Conservation (phyloP, 1,140 invertebrate species). For the Dendroctonus ponderosae region DNA sequence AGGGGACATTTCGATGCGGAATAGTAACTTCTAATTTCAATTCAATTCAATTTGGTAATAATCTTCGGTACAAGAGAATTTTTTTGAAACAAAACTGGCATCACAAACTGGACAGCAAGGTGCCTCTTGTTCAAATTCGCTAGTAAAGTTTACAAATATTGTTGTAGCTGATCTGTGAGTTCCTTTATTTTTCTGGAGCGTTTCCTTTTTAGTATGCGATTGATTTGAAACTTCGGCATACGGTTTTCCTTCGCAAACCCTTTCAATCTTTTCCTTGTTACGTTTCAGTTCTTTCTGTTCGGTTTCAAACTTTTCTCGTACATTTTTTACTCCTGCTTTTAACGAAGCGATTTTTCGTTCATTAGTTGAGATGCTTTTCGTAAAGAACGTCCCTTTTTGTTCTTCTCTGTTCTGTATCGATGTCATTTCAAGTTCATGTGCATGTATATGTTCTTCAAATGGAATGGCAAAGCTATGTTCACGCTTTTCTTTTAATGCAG, state of each 20-base stretch:
- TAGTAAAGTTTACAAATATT: slow-evolving; percentile 52
- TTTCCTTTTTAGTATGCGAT: slow-evolving; percentile 47
- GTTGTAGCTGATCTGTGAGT: slow-evolving; percentile 50
- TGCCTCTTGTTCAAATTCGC: slow-evolving; percentile 40
- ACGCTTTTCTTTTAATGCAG: slow-evolving; percentile 63
- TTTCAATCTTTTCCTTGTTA: slow-evolving; percentile 47
- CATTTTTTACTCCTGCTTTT: slow-evolving; percentile 43
- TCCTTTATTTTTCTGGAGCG: slow-evolving; percentile 52
- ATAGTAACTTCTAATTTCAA: too few species aligned
- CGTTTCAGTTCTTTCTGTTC: slow-evolving; percentile 48
- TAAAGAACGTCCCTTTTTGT: slow-evolving; percentile 56
- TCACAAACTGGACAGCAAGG: slow-evolving; percentile 48
- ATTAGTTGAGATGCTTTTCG: slow-evolving; percentile 60
- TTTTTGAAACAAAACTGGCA: slow-evolving; percentile 42
- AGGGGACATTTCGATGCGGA: neutral
- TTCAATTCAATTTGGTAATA: slow-evolving; percentile 52
- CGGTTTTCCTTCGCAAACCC: slow-evolving; percentile 48
- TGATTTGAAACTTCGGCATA: slow-evolving; percentile 49
- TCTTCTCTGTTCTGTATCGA: slow-evolving; percentile 52
- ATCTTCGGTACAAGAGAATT: slow-evolving; percentile 33
- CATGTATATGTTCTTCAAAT: slow-evolving; percentile 58
- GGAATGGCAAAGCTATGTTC: slow-evolving; percentile 58
- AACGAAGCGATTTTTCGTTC: slow-evolving; percentile 56
- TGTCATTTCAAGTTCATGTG: slow-evolving; percentile 64
- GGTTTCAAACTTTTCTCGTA: slow-evolving; percentile 41